Percentiles rank a stretch among this genome's conserved stretches.
These are phyloP conservation scores for Entomyzon cyanotis DNA, from an alignment of 2,113 vertebrate genomes.

Conservation along the genomic window DNA sequence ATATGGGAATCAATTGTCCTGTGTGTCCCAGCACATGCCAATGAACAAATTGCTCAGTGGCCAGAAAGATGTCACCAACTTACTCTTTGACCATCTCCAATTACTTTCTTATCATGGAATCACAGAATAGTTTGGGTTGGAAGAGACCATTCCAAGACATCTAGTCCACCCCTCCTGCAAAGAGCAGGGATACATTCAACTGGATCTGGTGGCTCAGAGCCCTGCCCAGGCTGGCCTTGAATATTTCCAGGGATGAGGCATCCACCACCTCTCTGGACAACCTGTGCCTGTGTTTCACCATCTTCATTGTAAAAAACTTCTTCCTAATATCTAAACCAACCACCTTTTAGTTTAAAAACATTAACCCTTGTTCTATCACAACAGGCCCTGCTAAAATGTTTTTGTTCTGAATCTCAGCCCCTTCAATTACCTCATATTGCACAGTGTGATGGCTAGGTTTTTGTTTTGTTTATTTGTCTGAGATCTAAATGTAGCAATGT, in stretches of 20 bases:
- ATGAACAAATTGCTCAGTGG: neutral
- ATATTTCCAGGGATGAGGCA: neutral
- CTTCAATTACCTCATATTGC: neutral
- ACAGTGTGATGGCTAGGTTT: neutral
- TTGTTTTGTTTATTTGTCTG: neutral
- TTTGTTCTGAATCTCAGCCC: neutral
- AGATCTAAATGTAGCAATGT: neutral
- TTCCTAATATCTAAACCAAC: neutral
- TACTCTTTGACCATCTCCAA: neutral
- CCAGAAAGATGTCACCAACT: accelerated
- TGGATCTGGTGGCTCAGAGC: neutral
- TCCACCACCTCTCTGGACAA: neutral
- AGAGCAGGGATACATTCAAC: neutral
- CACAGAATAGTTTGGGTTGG: neutral
- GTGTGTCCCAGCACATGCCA: accelerated
- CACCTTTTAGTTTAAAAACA: neutral
- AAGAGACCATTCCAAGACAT: neutral
- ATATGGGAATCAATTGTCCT: neutral
- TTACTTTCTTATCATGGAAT: neutral
- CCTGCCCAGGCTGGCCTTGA: neutral
- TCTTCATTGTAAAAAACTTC: neutral
- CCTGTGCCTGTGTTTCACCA: neutral
- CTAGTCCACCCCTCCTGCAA: neutral
- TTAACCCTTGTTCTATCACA: accelerated
- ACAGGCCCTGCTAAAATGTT: neutral